Base-by-base conservation (phyloP, 2,113 vertebrate species). In the Spizaetus ornatus region DNA sequence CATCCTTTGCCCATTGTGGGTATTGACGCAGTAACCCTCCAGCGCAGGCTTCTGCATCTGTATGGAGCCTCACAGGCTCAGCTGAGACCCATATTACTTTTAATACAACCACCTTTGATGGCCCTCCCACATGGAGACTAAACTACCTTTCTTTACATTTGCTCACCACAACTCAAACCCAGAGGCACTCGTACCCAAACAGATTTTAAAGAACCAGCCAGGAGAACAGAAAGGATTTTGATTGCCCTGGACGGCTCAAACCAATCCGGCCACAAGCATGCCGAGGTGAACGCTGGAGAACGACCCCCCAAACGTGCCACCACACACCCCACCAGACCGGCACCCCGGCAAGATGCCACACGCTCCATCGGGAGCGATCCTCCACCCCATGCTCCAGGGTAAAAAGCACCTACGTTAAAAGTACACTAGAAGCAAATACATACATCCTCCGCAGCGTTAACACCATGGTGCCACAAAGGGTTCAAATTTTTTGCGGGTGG, bases 291-390 rank as follows among this genome's bases (percentile, higher is more conserved):
- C 21, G 7, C 58, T 42, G 29, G 26, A 82, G 83, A 93, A 66
- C 0, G 0, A 74, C 20, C 21, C 43, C 26, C 21, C 2, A 61
- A 3, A 58, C 1, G 1, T 34, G 59, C n/a, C 40, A 50, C 27
- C 40, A 59, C 5, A 32, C 21, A 22, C 18, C 20, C 55, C 40
- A 50, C n/a, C 26, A 42, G 38, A 42, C 7, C 4, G 0, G 27
- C 50, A 67, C 15, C 9, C 16, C 8, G 2, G 36, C 0, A 0
- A 78, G 53, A 50, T 55, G 36, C 19, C 7, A 1, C 1, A 6
- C 4, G 7, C 26, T 56, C 27, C 50, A 61, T 11, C 0, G 0
- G 63, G 48, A 73, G 25, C 0, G 0, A 87, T 32, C 48, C 59
- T 72, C 0, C 0, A 53, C 10, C 26, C 21, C 38, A 40, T 5